Base-by-base conservation (phyloP, 2,797 vertebrate species). In the Psittacula echo region DNA sequence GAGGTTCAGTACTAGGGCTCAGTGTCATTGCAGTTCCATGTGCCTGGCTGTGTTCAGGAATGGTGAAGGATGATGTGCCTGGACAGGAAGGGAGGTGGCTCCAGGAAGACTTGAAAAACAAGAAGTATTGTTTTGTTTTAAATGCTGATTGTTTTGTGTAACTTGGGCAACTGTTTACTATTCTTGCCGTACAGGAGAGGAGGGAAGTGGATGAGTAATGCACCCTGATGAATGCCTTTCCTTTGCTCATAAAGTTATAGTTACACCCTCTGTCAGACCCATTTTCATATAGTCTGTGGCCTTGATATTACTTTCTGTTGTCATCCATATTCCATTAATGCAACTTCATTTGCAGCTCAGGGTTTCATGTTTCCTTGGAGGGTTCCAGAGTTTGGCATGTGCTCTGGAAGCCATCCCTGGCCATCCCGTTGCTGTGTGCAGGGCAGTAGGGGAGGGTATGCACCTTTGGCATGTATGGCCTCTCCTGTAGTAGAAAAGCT, bases 201-300 rank as follows among this genome's bases (percentile, higher is more conserved):
- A 93, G 95, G 91, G 95, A 96, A 94, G 82, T 89, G 85, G 56
- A 66, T 97, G 88, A 96, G 92, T 96, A 95, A 96, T 79, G 42
- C 44, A 11, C 72, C 74, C 89, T 89, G 73, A 85, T 89, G 45
- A 93, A 92, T 91, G 45, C 75, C 78, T 95, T 95, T 94, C 45
- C 88, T 82, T 96, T 93, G 70, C 67, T 94, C 56, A 30, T 74
- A 67, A 94, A 60, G 67, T 84, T 77, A 61, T 93, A 79, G 94
- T 86, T 89, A 78, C 56, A 89, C 72, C 58, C 89, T 94, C 75
- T 75, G 47, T 84, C 75, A 71, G 23, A 78, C 47, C 76, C 62
- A 64, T 91, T 96, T 94, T 90, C 67, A 66, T 78, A 61, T 14
- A 80, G 42, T 34, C 29, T 42, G 32, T 89, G 68, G 82, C 72